Percentiles rank a stretch among this genome's conserved stretches.
Conservation (phyloP, 2,888 invertebrate genomes). For the Colletes collaris region DNA sequence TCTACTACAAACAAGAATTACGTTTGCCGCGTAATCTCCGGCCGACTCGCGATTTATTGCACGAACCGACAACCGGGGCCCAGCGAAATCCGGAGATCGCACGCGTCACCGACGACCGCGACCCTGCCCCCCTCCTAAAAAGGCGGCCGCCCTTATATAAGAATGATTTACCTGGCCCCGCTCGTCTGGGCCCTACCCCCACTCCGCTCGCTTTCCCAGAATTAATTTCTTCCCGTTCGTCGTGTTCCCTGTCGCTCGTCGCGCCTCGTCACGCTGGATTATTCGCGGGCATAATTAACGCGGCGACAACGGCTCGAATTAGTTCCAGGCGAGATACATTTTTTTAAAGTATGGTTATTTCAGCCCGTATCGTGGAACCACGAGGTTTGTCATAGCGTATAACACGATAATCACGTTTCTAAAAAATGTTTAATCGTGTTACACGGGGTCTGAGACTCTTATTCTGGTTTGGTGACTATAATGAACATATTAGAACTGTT, state of each 20-base stretch:
- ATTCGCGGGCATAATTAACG: conserved; percentile 38
- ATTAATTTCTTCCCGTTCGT: conserved; percentile 24
- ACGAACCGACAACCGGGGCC: conserved; percentile 50
- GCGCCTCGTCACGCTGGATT: conserved; percentile 23
- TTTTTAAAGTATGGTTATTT: not conserved
- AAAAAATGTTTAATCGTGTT: no score
- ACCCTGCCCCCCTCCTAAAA: not conserved
- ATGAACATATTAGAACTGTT: no score
- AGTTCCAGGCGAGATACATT: conserved; percentile 36
- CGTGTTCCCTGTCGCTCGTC: conserved; percentile 28
- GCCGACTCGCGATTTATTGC: conserved; percentile 77
- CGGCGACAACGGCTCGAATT: conserved; percentile 29
- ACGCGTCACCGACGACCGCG: conserved; percentile 41
- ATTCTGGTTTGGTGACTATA: no score
- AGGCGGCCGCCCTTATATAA: conserved; percentile 21
- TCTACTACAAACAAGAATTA: conserved; percentile 82
- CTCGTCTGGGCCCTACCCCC: not conserved
- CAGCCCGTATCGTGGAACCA: no score
- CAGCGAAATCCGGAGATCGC: conserved; percentile 58
- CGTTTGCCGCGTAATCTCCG: conserved; percentile 80
- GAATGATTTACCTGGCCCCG: conserved; percentile 38
- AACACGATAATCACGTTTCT: no score
- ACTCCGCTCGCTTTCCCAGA: conserved; percentile 16
- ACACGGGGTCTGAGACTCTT: no score
- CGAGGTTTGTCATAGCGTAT: no score